These are phyloP conservation scores for Caenorhabditis briggsae DNA, from an alignment of 1,140 invertebrate species.

Conservation along the genomic window DNA sequence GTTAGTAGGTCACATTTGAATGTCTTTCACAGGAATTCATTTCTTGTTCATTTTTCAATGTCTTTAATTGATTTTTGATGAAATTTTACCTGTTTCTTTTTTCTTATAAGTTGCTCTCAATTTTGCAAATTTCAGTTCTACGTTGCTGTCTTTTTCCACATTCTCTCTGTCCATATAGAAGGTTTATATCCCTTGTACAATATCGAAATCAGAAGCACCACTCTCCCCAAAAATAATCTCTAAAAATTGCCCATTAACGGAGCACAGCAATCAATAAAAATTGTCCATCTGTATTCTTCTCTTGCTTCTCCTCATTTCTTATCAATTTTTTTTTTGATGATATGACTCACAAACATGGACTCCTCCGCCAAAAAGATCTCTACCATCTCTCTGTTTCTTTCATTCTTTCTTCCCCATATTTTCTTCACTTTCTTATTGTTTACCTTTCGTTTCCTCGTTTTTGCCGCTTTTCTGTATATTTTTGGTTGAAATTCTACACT, in stretches of 20 bases:
- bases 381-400: not conserved
- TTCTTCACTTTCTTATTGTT: constrained; percentile 54
- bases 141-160: too few relatives aligned
- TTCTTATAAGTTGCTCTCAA: too few relatives aligned
- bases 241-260: constrained; percentile 8
- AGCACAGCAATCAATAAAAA: constrained; percentile 22
- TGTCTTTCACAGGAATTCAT: too few relatives aligned
- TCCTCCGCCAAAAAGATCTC: constrained; percentile 20
- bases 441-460: constrained; percentile 48
- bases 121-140: too few relatives aligned
- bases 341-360: constrained; percentile 50
- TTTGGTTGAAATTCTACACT: constrained; percentile 55
- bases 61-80: too few relatives aligned
- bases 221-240: not conserved
- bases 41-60: too few relatives aligned
- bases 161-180: too few relatives aligned
- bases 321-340: constrained; percentile 45
- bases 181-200: too few relatives aligned
- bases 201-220: not conserved
- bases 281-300: not conserved
- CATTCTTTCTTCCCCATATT: not conserved
- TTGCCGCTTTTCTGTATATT: constrained; percentile 50
- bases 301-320: not conserved
- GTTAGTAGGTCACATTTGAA: too few relatives aligned
- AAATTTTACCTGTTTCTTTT: too few relatives aligned